Percentiles rank a stretch among this genome's conserved stretches.
Evolutionary conservation across 2,113 vertebrate genomes (phyloP).

Genomic region (Hylia prasina): DNA sequence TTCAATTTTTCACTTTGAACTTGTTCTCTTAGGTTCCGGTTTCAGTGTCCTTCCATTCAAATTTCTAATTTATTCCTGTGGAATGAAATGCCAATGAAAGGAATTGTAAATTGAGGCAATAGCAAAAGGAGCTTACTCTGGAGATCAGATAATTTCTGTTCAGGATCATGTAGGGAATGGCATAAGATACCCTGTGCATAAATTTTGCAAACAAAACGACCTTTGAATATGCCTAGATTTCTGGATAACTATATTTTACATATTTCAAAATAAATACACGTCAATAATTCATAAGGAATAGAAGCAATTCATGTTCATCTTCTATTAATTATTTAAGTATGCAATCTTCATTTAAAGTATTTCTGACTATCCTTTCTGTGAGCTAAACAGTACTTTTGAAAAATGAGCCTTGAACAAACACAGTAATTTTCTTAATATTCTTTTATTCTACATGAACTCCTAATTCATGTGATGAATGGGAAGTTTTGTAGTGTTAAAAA

Average conservation of each 20-base stretch:
- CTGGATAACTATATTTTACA: neutral
- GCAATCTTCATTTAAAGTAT: neutral
- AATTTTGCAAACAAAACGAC: neutral
- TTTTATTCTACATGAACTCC: conserved; percentile 3
- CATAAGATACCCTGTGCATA: neutral
- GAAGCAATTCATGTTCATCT: neutral
- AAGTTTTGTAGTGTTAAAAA: conserved; percentile 17
- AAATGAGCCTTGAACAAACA: conserved; percentile 32
- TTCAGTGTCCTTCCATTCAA: neutral
- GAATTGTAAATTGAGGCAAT: neutral
- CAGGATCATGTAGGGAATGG: neutral
- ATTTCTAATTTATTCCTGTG: neutral
- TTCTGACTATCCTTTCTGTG: neutral
- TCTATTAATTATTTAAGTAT: conserved; percentile 7
- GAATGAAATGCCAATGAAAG: neutral
- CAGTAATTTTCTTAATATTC: conserved; percentile 7
- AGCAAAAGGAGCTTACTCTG: neutral
- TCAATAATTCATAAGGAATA: neutral
- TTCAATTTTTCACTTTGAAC: neutral
- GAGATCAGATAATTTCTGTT: neutral
- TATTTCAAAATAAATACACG: neutral
- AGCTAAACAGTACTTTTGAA: conserved; percentile 1
- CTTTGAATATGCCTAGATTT: neutral
- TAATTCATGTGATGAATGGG: conserved; percentile 35
- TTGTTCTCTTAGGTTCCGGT: neutral